Evolutionary conservation across 92 coral and sea anemone genomes (phyloP), one percentile per base, ranked within the genome.

Genomic region (Paramuricea clavata): DNA sequence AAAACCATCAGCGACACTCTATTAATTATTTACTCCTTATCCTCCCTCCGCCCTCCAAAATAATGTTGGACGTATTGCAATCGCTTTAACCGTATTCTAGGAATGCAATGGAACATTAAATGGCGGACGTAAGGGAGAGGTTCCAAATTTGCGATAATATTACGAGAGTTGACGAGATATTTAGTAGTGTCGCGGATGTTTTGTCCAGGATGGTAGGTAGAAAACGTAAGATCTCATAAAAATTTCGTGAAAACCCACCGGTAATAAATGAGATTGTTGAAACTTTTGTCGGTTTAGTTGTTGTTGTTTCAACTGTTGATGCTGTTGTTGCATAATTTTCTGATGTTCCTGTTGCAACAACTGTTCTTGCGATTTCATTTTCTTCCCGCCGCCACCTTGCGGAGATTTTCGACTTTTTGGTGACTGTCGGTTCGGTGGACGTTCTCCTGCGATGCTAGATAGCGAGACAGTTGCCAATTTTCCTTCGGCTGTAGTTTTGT

Each of bases 381-480:
- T 78, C 42, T 77, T 77, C n/a, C 54, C 34, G 39, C 50, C 72
- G 21, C 49, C 71, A 60, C 17, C 43, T 56, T 78, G 83, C 6
- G 83, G 83, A 11, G 83, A 78, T 36, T 78, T 78, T 19, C 83
- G 83, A 78, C 54, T 78, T 39, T 78, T 78, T 56, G 83, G 83
- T 10, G 83, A 78, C 71, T 56, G 83, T 9, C 83, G 47, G 42
- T 28, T 78, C 1, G 83, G 26, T 3, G 71, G 52, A 4, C 33
- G 83, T 19, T 78, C 83, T 33, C 10, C 49, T 6, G n/a, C 72
- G 35, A 30, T 25, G 69, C 23, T 77, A 28, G 83, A 32, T 16
- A 64, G n/a, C 87, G 19, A 93, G 89, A 60, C 88, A 90, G n/a
- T 90, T 68, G 69, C 83, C 88, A 19, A 79, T 85, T 69, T 92